Evolutionary conservation across 2,888 invertebrate species (phyloP).

Genomic region (Pegoplata infirma): DNA sequence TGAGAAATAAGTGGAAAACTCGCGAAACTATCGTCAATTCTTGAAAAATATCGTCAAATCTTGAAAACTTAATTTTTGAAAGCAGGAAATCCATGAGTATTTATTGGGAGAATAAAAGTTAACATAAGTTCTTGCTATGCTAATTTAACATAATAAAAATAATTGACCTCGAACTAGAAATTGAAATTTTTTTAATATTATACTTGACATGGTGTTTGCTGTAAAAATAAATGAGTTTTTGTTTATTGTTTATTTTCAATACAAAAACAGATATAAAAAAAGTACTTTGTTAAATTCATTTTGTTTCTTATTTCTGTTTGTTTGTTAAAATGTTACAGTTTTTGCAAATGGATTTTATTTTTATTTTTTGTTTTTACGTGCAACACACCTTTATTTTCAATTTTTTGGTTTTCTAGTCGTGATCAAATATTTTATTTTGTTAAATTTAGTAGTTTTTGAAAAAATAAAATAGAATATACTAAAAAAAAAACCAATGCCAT

Average conservation of each 20-base stretch:
- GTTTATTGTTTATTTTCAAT: slow-evolving; percentile 41
- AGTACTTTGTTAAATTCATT: slow-evolving; percentile 30
- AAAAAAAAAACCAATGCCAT: slow-evolving; percentile 5
- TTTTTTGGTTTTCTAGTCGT: not conserved
- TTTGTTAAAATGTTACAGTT: slow-evolving; percentile 33
- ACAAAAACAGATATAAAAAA: not conserved
- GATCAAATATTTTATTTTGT: slow-evolving; percentile 8
- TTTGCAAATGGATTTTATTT: slow-evolving; percentile 42
- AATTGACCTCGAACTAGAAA: too few relatives aligned
- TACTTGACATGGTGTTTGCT: too few relatives aligned
- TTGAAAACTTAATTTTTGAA: too few relatives aligned
- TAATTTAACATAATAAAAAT: too few relatives aligned
- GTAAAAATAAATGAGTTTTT: not conserved
- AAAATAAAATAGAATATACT: not conserved
- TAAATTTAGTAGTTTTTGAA: slow-evolving; percentile 25
- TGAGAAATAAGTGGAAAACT: too few relatives aligned
- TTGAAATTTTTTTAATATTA: too few relatives aligned
- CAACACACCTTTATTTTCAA: slow-evolving; percentile 27
- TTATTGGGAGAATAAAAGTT: too few relatives aligned
- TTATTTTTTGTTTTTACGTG: slow-evolving; percentile 11
- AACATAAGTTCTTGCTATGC: too few relatives aligned
- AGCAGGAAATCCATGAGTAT: too few relatives aligned
- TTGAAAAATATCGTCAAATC: too few relatives aligned
- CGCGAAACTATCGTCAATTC: too few relatives aligned
- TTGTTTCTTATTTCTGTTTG: slow-evolving; percentile 24